A percentile compares a stretch with the other conserved stretches of the same genome.
Evolutionary conservation across 2,797 vertebrate genomes (phyloP).

Genomic region (Rallus crepitans): DNA sequence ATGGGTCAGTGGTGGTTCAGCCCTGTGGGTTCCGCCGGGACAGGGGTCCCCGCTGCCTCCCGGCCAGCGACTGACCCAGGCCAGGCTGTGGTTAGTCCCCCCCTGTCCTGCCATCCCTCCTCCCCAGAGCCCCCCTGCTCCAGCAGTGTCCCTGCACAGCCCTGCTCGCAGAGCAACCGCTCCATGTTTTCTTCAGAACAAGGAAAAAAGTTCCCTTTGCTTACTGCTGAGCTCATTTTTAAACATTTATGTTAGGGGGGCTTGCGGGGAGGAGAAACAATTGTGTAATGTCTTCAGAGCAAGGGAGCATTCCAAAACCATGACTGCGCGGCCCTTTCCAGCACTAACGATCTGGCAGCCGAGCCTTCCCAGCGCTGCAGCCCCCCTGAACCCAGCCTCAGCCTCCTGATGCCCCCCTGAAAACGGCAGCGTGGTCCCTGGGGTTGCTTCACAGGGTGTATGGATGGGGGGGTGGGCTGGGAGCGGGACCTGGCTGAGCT

Average conservation of each 20-base stretch:
- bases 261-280: constrained; percentile 20
- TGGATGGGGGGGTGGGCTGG: neutral
- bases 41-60: neutral
- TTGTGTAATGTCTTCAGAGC: constrained; percentile 62
- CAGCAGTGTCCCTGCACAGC: neutral
- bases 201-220: constrained; percentile 2
- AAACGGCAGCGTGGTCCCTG: fast-evolving
- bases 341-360: constrained; percentile 8
- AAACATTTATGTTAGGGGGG: constrained; percentile 48
- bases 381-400: neutral
- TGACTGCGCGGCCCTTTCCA: constrained; percentile 55
- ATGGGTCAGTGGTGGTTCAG: neutral
- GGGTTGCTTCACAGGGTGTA: neutral
- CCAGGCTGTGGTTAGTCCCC: neutral
- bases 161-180: fast-evolving
- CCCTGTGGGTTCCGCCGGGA: neutral
- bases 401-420: neutral
- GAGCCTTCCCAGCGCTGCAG: neutral
- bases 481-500: neutral
- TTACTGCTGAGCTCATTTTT: constrained; percentile 39
- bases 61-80: neutral
- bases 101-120: neutral
- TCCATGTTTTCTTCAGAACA: constrained; percentile 17
- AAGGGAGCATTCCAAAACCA: constrained; percentile 69
- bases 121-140: no score